Evolutionary conservation across 2,888 invertebrate genomes (phyloP).

Genomic region (Leptinotarsa peninsularis): DNA sequence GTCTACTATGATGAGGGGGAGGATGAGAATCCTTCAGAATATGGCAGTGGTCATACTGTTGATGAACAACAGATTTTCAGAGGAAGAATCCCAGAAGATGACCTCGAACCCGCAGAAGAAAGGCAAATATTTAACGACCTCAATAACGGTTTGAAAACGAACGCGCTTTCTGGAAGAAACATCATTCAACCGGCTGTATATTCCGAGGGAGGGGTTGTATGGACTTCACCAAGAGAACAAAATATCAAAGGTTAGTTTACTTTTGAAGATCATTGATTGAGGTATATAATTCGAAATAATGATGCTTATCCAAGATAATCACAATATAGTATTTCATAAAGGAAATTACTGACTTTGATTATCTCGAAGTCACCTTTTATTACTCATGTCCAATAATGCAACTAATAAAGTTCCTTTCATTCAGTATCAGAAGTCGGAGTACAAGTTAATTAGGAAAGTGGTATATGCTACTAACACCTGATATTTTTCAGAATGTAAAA

Average conservation of each 20-base stretch:
- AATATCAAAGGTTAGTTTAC: slow-evolving; percentile 31
- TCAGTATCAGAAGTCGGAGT: too few species aligned
- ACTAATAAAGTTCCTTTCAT: too few species aligned
- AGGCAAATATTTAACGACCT: slow-evolving; percentile 41
- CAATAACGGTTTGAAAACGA: not conserved
- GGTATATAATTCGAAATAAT: not conserved
- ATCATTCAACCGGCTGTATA: slow-evolving; percentile 65
- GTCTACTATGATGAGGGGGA: slow-evolving; percentile 71
- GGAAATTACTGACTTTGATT: too few species aligned
- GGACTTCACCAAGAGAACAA: slow-evolving; percentile 41
- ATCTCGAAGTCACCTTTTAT: too few species aligned
- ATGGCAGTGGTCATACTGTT: slow-evolving; percentile 58
- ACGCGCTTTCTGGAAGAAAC: not conserved
- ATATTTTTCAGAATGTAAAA: too few species aligned
- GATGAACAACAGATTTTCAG: slow-evolving; percentile 37
- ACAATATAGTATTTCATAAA: too few species aligned
- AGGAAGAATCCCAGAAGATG: slow-evolving; percentile 24
- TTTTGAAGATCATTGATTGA: not conserved
- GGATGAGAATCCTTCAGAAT: slow-evolving; percentile 53
- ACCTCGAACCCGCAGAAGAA: too few species aligned
- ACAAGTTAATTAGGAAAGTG: too few species aligned
- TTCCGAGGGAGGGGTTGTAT: slow-evolving; percentile 73
- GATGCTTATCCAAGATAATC: too few species aligned
- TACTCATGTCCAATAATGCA: too few species aligned
- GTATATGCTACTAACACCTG: too few species aligned